Percentiles rank a stretch among this genome's conserved stretches.
Conservation (phyloP, 1,140 invertebrate species). For the Argopecten irradians region DNA sequence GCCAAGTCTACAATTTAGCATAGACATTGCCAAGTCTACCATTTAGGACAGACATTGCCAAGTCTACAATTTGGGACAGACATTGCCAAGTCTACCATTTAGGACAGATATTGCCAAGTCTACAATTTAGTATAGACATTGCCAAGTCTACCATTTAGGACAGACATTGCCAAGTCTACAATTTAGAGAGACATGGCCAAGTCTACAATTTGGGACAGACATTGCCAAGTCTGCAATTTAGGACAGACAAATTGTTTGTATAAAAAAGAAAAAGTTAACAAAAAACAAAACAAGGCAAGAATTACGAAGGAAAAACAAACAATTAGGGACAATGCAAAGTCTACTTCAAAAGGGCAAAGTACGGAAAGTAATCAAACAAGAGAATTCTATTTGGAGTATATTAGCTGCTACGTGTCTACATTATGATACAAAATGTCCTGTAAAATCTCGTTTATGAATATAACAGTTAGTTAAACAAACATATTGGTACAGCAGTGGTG, state of each 20-base stretch:
- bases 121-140: too few relatives aligned
- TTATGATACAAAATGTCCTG: too few relatives aligned
- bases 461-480: background rate
- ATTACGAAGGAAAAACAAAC: background rate
- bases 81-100: too few relatives aligned
- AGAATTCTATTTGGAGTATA: background rate
- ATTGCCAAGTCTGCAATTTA: background rate
- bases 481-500: background rate
- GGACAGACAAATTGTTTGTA: background rate
- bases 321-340: background rate
- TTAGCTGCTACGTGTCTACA: too few relatives aligned
- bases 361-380: background rate
- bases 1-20: too few relatives aligned
- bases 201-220: background rate
- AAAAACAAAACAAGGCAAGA: background rate
- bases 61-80: too few relatives aligned
- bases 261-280: background rate
- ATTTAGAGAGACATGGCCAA: background rate
- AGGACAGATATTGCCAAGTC: too few relatives aligned
- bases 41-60: too few relatives aligned
- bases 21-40: too few relatives aligned
- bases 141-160: too few relatives aligned
- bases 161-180: too few relatives aligned
- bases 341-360: background rate
- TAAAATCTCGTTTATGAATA: too few relatives aligned